Evolutionary conservation across 2,797 vertebrate species (phyloP).

Genomic region (Sebastes kiyomatsui): DNA sequence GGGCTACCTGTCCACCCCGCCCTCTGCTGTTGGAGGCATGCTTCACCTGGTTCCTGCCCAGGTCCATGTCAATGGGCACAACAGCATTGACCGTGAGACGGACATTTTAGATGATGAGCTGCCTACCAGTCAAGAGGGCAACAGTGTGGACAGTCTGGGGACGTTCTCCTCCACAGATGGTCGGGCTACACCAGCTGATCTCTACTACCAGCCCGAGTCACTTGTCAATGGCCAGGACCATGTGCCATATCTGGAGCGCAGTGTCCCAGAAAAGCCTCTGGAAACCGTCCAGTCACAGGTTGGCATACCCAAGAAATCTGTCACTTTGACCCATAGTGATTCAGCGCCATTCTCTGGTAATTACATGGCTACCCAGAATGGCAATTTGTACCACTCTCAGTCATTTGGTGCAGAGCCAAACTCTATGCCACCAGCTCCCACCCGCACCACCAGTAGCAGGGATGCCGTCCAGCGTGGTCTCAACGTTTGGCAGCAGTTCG

Average conservation of each 20-base stretch:
- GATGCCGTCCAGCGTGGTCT: constrained; percentile 96
- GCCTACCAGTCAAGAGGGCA: constrained; percentile 90
- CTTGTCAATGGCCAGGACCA: constrained; percentile 79
- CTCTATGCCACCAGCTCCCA: constrained; percentile 88
- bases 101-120: constrained; percentile 97
- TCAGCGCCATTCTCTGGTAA: constrained; percentile 49
- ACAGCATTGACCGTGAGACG: constrained; percentile 89
- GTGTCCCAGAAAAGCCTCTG: constrained; percentile 61
- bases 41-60: constrained; percentile 93
- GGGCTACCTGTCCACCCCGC: constrained; percentile 71
- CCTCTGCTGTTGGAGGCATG: constrained; percentile 72
- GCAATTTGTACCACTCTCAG: constrained; percentile 86
- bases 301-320: constrained; percentile 40
- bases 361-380: constrained; percentile 83
- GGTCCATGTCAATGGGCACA: constrained; percentile 92
- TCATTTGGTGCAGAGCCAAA: constrained; percentile 85
- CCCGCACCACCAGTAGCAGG: constrained; percentile 93
- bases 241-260: constrained; percentile 77
- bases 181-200: constrained; percentile 81
- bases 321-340: constrained; percentile 47
- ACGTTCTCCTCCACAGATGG: constrained; percentile 94
- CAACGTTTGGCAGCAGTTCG: constrained; percentile 94
- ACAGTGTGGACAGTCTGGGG: constrained; percentile 93
- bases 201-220: constrained; percentile 82
- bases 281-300: constrained; percentile 49